A percentile compares a stretch with the other conserved stretches of the same genome.
phyloP scores from a whole-genome alignment of 2,113 vertebrate genomes.

The Salvelinus alpinus region DNA sequence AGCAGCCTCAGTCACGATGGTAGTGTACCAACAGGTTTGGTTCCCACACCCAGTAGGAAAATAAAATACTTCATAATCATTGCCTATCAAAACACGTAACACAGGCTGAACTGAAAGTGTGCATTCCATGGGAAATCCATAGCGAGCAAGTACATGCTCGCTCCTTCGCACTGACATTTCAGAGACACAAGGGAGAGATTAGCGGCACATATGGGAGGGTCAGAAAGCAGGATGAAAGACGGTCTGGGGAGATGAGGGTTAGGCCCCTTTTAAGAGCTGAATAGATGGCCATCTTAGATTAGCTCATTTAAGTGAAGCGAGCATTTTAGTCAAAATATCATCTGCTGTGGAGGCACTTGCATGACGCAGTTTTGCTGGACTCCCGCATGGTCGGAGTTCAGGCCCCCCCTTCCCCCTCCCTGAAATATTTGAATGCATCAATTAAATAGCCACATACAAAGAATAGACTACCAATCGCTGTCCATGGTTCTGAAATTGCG shows the following conservation, averaged over 20 bases:
- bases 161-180: slow-evolving; percentile 67
- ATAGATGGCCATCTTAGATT: slow-evolving; percentile 32
- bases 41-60: slow-evolving; percentile 77
- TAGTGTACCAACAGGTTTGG: slow-evolving; percentile 76
- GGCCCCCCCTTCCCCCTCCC: too few species aligned
- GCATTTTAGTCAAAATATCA: too few species aligned
- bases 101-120: slow-evolving; percentile 67
- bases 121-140: slow-evolving; percentile 78
- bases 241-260: slow-evolving; percentile 62
- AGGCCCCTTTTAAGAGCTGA: slow-evolving; percentile 57
- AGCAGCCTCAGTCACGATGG: slow-evolving; percentile 41
- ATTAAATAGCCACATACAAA: too few species aligned
- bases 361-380: too few species aligned
- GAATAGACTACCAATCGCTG: too few species aligned
- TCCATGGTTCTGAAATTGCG: too few species aligned
- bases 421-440: too few species aligned
- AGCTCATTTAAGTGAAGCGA: too few species aligned
- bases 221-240: slow-evolving; percentile 60
- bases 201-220: slow-evolving; percentile 65
- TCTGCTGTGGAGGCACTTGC: too few species aligned
- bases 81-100: slow-evolving; percentile 75
- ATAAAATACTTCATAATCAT: slow-evolving; percentile 76
- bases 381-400: too few species aligned
- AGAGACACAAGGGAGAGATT: slow-evolving; percentile 69
- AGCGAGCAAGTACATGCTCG: slow-evolving; percentile 75